Evolutionary conservation across 2,888 invertebrate genomes (phyloP).

Genomic region (Enoplolaimus lenunculus): DNA sequence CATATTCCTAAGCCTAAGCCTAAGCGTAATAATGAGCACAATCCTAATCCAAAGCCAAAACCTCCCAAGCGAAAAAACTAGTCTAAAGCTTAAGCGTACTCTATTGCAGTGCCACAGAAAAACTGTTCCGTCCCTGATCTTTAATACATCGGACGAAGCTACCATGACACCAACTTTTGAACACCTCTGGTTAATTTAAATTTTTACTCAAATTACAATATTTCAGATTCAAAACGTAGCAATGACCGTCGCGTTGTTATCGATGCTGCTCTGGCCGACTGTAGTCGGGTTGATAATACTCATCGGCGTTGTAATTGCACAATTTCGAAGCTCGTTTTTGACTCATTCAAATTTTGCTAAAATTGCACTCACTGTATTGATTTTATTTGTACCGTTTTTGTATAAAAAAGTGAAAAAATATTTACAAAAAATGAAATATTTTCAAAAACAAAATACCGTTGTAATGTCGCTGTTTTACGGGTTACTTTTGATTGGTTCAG

Average conservation of each 20-base stretch:
- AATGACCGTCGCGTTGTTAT: neutral
- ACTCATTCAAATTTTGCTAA: neutral
- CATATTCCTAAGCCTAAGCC: too few species aligned
- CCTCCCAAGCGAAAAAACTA: too few species aligned
- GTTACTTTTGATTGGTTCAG: neutral
- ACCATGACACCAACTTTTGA: too few species aligned
- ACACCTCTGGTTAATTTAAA: too few species aligned
- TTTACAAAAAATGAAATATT: neutral
- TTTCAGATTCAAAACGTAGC: constrained; percentile 10
- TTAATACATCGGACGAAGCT: too few species aligned
- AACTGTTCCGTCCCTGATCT: too few species aligned
- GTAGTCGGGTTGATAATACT: neutral
- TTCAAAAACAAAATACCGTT: neutral
- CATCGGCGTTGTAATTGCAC: constrained; percentile 7
- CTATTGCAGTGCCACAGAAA: too few species aligned
- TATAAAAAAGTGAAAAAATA: constrained; percentile 9
- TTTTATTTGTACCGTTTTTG: constrained; percentile 1
- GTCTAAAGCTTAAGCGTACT: too few species aligned
- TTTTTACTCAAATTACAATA: too few species aligned
- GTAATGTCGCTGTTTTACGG: neutral
- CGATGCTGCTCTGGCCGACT: constrained; percentile 11
- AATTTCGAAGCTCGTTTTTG: neutral
- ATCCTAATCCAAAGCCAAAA: too few species aligned
- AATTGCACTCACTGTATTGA: neutral
- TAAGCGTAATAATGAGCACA: too few species aligned